phyloP scores from a whole-genome alignment of 2,888 invertebrate genomes.

The Tricholauxania praeusta region DNA sequence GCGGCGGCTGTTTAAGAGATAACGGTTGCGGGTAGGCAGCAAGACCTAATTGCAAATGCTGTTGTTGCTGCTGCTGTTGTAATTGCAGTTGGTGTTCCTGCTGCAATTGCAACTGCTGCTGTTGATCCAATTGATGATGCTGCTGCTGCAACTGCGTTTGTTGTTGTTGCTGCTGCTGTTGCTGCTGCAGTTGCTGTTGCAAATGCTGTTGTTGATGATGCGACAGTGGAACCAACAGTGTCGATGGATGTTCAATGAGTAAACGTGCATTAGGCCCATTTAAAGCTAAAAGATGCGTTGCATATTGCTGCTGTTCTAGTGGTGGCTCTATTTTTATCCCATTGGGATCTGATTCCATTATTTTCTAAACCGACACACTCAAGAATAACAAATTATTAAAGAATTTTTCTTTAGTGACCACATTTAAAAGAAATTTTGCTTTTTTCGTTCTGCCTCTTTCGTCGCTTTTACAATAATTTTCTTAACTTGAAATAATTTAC shows the following conservation, averaged over 20 bases:
- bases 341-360: conserved; percentile 68
- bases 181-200: conserved; percentile 51
- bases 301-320: conserved; percentile 65
- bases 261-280: conserved; percentile 66
- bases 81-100: conserved; percentile 53
- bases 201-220: conserved; percentile 57
- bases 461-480: conserved; percentile 13
- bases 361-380: conserved; percentile 51
- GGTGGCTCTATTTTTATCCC: conserved; percentile 67
- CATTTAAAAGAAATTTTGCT: conserved; percentile 27
- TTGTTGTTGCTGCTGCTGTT: conserved; percentile 59
- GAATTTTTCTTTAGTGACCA: conserved; percentile 23
- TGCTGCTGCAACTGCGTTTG: conserved; percentile 48
- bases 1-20: conserved; percentile 57
- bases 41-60: conserved; percentile 49
- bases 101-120: conserved; percentile 55
- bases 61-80: conserved; percentile 54
- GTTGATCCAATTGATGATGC: conserved; percentile 44
- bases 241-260: conserved; percentile 65
- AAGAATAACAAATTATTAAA: conserved; percentile 37
- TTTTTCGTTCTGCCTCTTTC: conserved; percentile 23
- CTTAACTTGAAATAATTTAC: not conserved
- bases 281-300: conserved; percentile 65
- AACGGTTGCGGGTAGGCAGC: conserved; percentile 59
- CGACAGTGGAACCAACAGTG: conserved; percentile 63